phyloP scores from a whole-genome alignment of 1,140 invertebrate genomes.

The Ectropis grisescens region DNA sequence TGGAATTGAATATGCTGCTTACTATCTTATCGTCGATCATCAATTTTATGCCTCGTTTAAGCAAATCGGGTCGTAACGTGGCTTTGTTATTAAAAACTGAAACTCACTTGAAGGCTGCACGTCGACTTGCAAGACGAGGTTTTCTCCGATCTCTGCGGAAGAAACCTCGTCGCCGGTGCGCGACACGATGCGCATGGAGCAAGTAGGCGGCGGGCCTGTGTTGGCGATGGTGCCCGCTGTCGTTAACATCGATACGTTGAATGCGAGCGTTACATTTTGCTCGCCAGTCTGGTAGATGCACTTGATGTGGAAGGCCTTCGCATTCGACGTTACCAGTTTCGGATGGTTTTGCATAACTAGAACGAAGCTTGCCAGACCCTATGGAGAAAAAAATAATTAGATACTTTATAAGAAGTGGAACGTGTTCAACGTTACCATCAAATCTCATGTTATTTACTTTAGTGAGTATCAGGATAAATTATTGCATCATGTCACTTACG shows the following conservation, averaged over 20 bases:
- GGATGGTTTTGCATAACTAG: constrained; percentile 96
- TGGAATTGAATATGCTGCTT: too few relatives aligned
- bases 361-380: constrained; percentile 93
- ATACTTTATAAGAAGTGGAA: too few relatives aligned
- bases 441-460: too few relatives aligned
- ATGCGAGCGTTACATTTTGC: constrained; percentile 92
- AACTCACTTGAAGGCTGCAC: constrained; percentile 91
- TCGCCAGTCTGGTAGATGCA: constrained; percentile 95
- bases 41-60: too few relatives aligned
- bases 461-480: too few relatives aligned
- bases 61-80: too few relatives aligned
- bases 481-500: constrained; percentile 70
- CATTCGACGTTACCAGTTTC: constrained; percentile 93
- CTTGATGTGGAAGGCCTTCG: constrained; percentile 95
- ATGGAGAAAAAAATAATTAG: constrained; percentile 12
- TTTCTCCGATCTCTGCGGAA: constrained; percentile 93
- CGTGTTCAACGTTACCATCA: too few relatives aligned
- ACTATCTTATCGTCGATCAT: too few relatives aligned
- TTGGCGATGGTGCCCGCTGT: constrained; percentile 96
- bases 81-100: too few relatives aligned
- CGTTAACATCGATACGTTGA: constrained; percentile 95
- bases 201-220: constrained; percentile 93
- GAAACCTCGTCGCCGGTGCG: constrained; percentile 89
- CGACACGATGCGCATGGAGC: constrained; percentile 92
- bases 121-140: constrained; percentile 90